phyloP scores from a whole-genome alignment of 2,113 vertebrate species.

The Nothocercus julius region DNA sequence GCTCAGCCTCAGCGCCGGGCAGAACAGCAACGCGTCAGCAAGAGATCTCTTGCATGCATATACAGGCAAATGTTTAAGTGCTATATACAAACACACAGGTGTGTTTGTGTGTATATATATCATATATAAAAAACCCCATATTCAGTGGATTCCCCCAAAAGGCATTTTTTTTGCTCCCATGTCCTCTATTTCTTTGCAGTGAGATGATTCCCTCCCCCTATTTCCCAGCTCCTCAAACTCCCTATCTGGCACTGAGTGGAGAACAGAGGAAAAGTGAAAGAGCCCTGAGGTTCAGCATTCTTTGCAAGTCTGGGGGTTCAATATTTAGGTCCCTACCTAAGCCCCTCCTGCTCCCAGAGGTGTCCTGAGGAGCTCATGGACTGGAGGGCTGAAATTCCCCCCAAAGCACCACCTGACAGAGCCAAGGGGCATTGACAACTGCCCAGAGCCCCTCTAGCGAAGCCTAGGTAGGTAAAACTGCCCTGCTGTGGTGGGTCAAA shows the following conservation, averaged over 20 bases:
- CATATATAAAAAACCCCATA: not conserved
- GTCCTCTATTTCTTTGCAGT: not conserved
- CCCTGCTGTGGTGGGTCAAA: not conserved
- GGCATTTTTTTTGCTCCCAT: not conserved
- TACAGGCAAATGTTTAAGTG: not conserved
- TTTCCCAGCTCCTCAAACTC: not conserved
- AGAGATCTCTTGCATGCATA: not conserved
- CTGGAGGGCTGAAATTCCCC: fast-evolving
- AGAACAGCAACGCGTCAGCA: not conserved
- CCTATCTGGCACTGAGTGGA: not conserved
- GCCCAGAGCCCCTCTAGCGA: not conserved
- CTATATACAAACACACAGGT: not conserved
- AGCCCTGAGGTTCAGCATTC: not conserved
- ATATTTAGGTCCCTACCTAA: not conserved
- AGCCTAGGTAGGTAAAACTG: not conserved
- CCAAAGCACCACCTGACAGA: not conserved
- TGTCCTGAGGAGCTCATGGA: not conserved
- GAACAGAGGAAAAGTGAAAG: not conserved
- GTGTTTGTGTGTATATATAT: not conserved
- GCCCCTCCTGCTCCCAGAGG: fast-evolving
- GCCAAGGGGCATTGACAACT: not conserved
- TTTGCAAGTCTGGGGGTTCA: not conserved
- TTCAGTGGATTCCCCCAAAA: not conserved
- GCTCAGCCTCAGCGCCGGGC: not conserved
- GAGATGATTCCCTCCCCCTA: not conserved